Evolutionary conservation across 2,797 vertebrate species (phyloP), one percentile per base, ranked within the genome.

Genomic region (Gallinago stenura): DNA sequence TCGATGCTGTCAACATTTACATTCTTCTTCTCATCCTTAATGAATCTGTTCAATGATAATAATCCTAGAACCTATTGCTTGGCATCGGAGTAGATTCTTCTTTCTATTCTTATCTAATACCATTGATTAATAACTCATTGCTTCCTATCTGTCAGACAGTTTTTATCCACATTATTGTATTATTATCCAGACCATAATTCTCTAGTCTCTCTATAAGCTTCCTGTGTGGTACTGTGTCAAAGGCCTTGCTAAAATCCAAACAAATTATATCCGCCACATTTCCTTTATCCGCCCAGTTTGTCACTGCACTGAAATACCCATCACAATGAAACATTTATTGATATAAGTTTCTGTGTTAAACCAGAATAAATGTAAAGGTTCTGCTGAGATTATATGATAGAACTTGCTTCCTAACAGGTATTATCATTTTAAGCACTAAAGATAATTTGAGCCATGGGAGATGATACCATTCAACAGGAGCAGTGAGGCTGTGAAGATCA

Each of bases 221-320:
- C 94, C 94, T 97, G 83, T 97, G 92, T 95, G 94, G 87, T 94
- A 78, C 87, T 80, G 66, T 95, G 88, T 96, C 89, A 97, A 90
- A 97, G 88, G 95, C 91, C 91, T 94, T 97, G 90, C 94, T 98
- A 90, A 97, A 96, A 98, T 97, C 95, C 96, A 98, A 97, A 97
- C 97, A 96, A 97, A 97, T 98, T 97, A 95, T 65, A 83, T 87
- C 79, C 43, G 37, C 72, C 89, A 87, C 75, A 80, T 94, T 97
- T 98, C 93, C 96, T 97, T 87, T 97, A 79, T 97, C 95, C 66
- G 10, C 76, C 89, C 87, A 92, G 89, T 96, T 96, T 97, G 94
- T 95, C 94, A 95, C 81, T 54, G 13, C 92, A 51, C 83, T 46
- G 64, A 96, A 97, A 97, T 91, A 96, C 92, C 58, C 76, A 83